Evolutionary conservation across 2,113 vertebrate species (phyloP).

Genomic region (Cinclus mexicanus): DNA sequence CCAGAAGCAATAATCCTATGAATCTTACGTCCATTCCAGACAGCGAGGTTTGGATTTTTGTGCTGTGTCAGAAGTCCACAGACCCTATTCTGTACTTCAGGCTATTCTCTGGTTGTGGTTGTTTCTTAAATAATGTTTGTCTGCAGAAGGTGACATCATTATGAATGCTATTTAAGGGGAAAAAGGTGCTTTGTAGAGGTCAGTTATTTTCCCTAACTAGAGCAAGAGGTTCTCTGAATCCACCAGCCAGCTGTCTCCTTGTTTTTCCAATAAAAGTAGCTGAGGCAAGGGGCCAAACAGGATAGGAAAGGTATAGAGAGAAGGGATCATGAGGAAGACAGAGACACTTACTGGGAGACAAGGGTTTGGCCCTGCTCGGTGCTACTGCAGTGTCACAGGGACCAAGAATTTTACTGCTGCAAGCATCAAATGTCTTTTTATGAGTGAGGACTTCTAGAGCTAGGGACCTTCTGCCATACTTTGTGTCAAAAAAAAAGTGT

Average conservation of each 20-base stretch:
- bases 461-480: neutral
- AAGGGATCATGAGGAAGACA: neutral
- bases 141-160: slow-evolving; percentile 2
- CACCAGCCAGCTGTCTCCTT: slow-evolving; percentile 50
- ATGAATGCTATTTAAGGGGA: slow-evolving; percentile 21
- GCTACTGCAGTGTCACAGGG: neutral
- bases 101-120: neutral
- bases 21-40: neutral
- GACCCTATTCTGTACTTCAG: neutral
- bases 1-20: neutral
- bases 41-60: neutral
- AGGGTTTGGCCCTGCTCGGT: neutral
- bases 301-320: neutral
- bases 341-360: neutral
- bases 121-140: slow-evolving; percentile 11
- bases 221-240: slow-evolving; percentile 29
- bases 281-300: neutral
- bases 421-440: neutral
- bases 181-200: neutral
- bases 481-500: neutral
- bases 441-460: accelerated
- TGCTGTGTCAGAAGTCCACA: neutral
- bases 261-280: neutral
- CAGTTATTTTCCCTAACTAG: slow-evolving; percentile 44
- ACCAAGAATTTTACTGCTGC: neutral